Base-by-base conservation (phyloP, 2,888 invertebrate genomes). In the Lapara coniferarum region DNA sequence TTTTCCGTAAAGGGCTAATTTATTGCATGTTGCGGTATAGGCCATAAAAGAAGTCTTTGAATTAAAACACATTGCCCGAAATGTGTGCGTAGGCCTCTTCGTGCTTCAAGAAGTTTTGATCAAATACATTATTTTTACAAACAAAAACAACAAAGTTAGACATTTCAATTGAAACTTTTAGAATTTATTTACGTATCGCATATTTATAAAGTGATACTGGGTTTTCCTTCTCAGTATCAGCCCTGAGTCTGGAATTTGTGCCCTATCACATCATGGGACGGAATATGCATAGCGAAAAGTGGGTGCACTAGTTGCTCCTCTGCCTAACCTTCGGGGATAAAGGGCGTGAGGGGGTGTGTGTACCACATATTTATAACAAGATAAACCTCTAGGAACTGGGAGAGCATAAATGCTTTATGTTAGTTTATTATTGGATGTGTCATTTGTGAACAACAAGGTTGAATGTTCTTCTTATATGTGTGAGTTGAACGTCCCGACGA, bases 1-100 rank as follows among this genome's bases (percentile, higher is more conserved):
- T 92, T 92, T 90, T 89, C 84, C 88, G 85, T 85, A 87, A 88
- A 88, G 86, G 88, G 82, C 89, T 90, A 91, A 92, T 91, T 91
- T 92, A 92, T 92, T 87, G 87, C 86, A 90, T 86, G 87, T 89
- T 88, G 86, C 85, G 83, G 85, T 86, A 83, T 81, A 87, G 84
- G 80, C 84, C 84, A 85, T 89, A 91, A 89, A 90, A 87, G 75
- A 81, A 86, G 81, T 86, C 83, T 83, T 84, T 81, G 86, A 90
- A 90, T 90, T 89, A 89, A 88, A 89, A 85, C 85, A 84, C 85
- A 83, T 75, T 81, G 78, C 77, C 81, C 79, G 78, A 80, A 84
- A 88, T 88, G 81, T 86, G 82, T 85, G 79, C 85, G 81, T 84
- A 88, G 85, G 88, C 86, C 84, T 86, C 80, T 44, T 46, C 25